These are phyloP conservation scores for Chrysopilus asiliformis DNA, from an alignment of 2,888 invertebrate species.

Conservation along the genomic window DNA sequence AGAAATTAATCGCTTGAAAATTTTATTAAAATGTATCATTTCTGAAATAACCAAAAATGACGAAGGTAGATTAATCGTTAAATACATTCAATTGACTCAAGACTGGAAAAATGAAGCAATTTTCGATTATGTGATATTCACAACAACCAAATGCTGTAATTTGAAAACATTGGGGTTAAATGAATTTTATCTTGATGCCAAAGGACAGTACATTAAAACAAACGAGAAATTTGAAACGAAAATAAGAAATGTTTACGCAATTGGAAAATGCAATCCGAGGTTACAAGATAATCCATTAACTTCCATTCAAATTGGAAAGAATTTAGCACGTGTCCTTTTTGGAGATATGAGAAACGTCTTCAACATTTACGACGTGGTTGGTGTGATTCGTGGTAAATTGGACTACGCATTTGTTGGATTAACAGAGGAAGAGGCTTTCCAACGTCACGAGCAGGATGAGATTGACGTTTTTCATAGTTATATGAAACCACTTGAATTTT, in stretches of 20 bases:
- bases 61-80: constrained; percentile 1
- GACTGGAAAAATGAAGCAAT: constrained; percentile 1
- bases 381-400: constrained; percentile 1
- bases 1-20: neutral
- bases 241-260: constrained; percentile 3
- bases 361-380: constrained; percentile 3
- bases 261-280: neutral
- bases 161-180: constrained; percentile 1
- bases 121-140: constrained; percentile 8
- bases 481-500: constrained; percentile 2
- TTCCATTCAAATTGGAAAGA: constrained; percentile 6
- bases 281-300: neutral
- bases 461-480: constrained; percentile 6
- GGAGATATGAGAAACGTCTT: neutral
- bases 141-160: neutral
- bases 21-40: constrained; percentile 3
- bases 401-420: constrained; percentile 8
- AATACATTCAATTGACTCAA: constrained; percentile 5
- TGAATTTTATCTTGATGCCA: neutral
- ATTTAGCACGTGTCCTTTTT: constrained; percentile 5
- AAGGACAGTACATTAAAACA: constrained; percentile 3
- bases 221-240: constrained; percentile 6
- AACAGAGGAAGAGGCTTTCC: constrained; percentile 7
- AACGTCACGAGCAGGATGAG: neutral
- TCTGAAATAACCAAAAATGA: neutral